Percentiles rank a stretch among this genome's conserved stretches.
Conservation (phyloP, 2,888 invertebrate genomes). For the Callosobruchus maculatus region DNA sequence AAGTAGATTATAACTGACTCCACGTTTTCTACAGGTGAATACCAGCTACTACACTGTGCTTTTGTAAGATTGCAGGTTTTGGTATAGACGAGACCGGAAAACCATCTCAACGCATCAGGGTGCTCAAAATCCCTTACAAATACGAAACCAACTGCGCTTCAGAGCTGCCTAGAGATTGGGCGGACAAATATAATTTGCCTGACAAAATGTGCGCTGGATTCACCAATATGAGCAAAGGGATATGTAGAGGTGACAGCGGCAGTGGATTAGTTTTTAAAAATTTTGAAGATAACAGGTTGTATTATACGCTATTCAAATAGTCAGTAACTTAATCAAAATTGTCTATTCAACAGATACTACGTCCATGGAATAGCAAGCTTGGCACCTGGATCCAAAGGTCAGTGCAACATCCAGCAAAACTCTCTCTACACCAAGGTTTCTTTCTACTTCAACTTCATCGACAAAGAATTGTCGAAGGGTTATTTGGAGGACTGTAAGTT, state of each 20-base stretch:
- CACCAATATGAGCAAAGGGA: slow-evolving; percentile 13
- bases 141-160: slow-evolving; percentile 13
- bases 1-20: no score
- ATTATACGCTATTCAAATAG: neutral
- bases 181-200: slow-evolving; percentile 14
- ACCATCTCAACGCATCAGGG: slow-evolving; percentile 15
- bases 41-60: no score
- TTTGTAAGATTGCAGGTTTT: slow-evolving; percentile 20
- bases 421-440: slow-evolving; percentile 19
- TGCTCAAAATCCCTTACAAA: slow-evolving; percentile 19
- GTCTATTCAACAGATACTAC: slow-evolving; percentile 12
- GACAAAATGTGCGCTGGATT: slow-evolving; percentile 25
- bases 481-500: slow-evolving; percentile 18
- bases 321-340: neutral
- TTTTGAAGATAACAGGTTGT: slow-evolving; percentile 15
- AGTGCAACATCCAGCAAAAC: slow-evolving; percentile 19
- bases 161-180: slow-evolving; percentile 18
- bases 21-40: neutral
- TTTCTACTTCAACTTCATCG: slow-evolving; percentile 18
- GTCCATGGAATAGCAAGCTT: slow-evolving; percentile 22
- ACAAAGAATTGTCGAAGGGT: slow-evolving; percentile 12
- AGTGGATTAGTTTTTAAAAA: slow-evolving; percentile 19
- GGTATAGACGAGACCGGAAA: slow-evolving; percentile 14
- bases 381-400: slow-evolving; percentile 10
- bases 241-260: slow-evolving; percentile 22